Evolutionary conservation across 2,797 vertebrate species (phyloP).

Genomic region (Apogon hyalosoma): DNA sequence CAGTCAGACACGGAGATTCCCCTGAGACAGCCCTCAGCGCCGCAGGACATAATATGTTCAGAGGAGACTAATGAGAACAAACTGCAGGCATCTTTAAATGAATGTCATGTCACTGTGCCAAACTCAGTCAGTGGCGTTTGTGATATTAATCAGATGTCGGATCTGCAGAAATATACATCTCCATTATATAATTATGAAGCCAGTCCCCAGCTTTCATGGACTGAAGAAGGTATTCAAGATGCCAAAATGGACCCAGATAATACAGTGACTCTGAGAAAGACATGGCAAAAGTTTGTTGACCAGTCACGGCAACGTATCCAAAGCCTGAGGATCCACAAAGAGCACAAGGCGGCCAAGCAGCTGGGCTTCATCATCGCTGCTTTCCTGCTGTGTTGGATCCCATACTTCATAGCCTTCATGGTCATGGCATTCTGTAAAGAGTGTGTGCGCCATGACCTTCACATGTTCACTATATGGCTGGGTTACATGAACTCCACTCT

Average conservation of each 20-base stretch:
- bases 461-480: slow-evolving; percentile 96
- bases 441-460: slow-evolving; percentile 85
- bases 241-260: slow-evolving; percentile 69
- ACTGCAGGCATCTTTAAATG: slow-evolving; percentile 72
- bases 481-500: slow-evolving; percentile 97
- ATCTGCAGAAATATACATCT: slow-evolving; percentile 80
- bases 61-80: slow-evolving; percentile 69
- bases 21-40: slow-evolving; percentile 37
- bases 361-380: slow-evolving; percentile 93
- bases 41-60: slow-evolving; percentile 48
- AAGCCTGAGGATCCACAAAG: slow-evolving; percentile 86
- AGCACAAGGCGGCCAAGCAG: slow-evolving; percentile 94
- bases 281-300: slow-evolving; percentile 88
- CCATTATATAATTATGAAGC: slow-evolving; percentile 65
- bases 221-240: slow-evolving; percentile 45
- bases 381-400: slow-evolving; percentile 96
- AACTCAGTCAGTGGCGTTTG: slow-evolving; percentile 75
- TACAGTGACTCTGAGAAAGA: slow-evolving; percentile 83
- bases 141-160: slow-evolving; percentile 74
- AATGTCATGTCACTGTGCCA: slow-evolving; percentile 76
- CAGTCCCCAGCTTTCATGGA: slow-evolving; percentile 63
- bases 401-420: slow-evolving; percentile 95
- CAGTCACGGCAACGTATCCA: slow-evolving; percentile 84
- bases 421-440: slow-evolving; percentile 89
- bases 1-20: slow-evolving; percentile 49